Base-by-base conservation (phyloP, 1,140 invertebrate genomes). In the Eriocheir sinensis region DNA sequence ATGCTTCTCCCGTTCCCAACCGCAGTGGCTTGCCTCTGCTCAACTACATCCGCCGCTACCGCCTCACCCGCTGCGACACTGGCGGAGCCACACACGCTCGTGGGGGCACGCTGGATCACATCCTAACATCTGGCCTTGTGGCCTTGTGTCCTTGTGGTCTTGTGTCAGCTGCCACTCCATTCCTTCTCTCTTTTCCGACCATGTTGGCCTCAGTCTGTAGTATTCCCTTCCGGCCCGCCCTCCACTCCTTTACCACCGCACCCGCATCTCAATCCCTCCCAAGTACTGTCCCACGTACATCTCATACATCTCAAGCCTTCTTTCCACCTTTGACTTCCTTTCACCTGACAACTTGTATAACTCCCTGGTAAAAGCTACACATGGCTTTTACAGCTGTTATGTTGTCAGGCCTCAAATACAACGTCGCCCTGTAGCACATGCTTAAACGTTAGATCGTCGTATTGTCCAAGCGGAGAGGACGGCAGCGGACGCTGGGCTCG, bases 401-500 rank as follows among this genome's bases (percentile, higher is more conserved):
- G 32, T 91, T 21, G 12, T 0, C 2, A 8, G n/a, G 89, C 41
- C 89, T 15, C 9, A n/a, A 3, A 89, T 91, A 12, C 17, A 34
- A 53, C 3, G 53, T 36, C 48, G 30, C 9, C 30, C 53, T 34
- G 38, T n/a, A 21, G 3, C 41, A 15, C 6, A 15, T 34, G 21
- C 32, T 27, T 6, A 15, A n/a, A 90, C 34, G 40, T 40, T 91
- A 4, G 89, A 91, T 91, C 15, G 30, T 9, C 89, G 30, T 27
- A 72, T 72, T 27, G 3, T 36, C 30, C 48, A 15, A n/a, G n/a
- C n/a, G 30, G 6, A 2, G 32, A 91, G 30, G 79, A 92, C 9
- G 38, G 91, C 79, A 44, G 32, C 41, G 72, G 91, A 81, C 0
- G 91, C 81, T 92, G 91, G 79, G n/a, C n/a, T n/a, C 81, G 36